Evolutionary conservation across 2,113 vertebrate genomes (phyloP).

Genomic region (Hipposideros armiger): DNA sequence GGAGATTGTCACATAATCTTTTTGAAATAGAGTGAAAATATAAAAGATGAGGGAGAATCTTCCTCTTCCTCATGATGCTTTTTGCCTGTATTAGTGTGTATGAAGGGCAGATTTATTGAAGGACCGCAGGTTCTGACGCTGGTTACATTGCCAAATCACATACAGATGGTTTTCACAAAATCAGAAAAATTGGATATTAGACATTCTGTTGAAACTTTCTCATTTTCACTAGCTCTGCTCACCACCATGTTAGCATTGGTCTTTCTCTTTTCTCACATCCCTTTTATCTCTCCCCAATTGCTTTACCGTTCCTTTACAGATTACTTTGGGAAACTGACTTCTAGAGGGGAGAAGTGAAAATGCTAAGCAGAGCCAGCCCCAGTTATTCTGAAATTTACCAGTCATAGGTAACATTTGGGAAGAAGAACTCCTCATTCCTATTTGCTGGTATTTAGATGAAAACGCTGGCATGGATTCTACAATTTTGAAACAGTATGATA

Average conservation of each 20-base stretch:
- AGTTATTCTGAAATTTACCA: no score
- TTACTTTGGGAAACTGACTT: not conserved
- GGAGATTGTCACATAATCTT: not conserved
- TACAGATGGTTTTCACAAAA: not conserved
- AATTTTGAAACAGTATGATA: not conserved
- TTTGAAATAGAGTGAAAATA: not conserved
- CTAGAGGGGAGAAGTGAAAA: no score
- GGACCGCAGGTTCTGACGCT: not conserved
- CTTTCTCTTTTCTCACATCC: not conserved
- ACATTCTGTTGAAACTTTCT: not conserved
- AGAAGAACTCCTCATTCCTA: not conserved
- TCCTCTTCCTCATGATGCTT: not conserved
- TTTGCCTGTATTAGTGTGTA: not conserved
- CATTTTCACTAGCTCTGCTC: not conserved
- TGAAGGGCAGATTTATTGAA: not conserved
- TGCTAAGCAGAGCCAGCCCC: not conserved
- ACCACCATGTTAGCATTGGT: not conserved
- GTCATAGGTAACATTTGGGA: not conserved
- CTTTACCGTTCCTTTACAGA: not conserved
- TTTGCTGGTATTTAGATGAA: not conserved
- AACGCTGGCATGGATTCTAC: not conserved
- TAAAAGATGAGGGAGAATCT: not conserved
- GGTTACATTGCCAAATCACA: not conserved
- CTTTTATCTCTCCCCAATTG: not conserved
- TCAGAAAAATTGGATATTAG: not conserved